Evolutionary conservation across 2,113 vertebrate genomes (phyloP), one percentile per base, ranked within the genome.

Genomic region (Pelusios castaneus): DNA sequence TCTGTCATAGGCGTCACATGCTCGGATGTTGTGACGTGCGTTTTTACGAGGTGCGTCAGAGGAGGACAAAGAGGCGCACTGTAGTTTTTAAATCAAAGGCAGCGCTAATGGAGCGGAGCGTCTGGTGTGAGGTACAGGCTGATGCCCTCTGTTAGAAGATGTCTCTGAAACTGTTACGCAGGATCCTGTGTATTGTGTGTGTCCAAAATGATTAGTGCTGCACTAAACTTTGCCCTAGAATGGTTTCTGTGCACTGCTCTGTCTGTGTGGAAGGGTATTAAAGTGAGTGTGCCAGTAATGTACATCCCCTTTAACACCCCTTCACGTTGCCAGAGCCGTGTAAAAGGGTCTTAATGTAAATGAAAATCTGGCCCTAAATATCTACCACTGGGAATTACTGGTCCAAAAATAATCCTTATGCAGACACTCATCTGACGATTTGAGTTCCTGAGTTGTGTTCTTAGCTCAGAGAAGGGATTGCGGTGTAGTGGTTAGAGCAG

Each of bases 1-100:
- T 87, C 89, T 88, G 86, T 89, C 31, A 22, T 43, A 73, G 92
- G 89, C 94, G 92, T 95, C 89, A 94, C 84, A 41, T 45, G 75
- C 16, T 91, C n/a, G 60, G 88, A 75, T 47, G 84, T 86, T 78
- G 85, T 70, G 84, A 58, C 55, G 90, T 29, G 16, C 60, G 11
- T 19, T 67, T 70, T 21, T 25, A 4, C 70, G 2, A 24, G 1
- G 87, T 29, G 1, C 47, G 47, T 2, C 6, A 85, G 63, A 14
- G 1, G 43, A 16, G 54, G 21, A 43, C 63, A 1, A 38, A 8
- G 80, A 29, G 4, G 83, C 6, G 60, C 27, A 1, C 9, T 14
- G 27, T 27, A 16, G 76, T 22, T 92, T 43, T 90, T 93, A 83
- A 67, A 90, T 82, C 90, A 34, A 45, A 89, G 1, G 22, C 29